Base-by-base conservation (phyloP, 1,140 invertebrate species). In the Palaemon carinicauda region DNA sequence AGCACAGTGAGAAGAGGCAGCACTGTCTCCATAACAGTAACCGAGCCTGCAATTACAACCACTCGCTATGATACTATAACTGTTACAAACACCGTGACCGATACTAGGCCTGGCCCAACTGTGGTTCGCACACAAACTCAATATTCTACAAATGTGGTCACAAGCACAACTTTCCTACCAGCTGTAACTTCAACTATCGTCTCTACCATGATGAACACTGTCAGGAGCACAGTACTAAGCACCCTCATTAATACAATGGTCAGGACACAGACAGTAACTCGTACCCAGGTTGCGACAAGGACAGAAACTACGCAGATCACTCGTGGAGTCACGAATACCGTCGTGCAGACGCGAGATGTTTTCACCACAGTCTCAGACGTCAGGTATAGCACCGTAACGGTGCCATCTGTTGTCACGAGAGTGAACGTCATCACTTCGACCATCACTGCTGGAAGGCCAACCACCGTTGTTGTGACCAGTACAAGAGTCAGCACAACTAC, bases 191-290 rank as follows among this genome's bases (percentile, higher is more conserved):
- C 69, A 7, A 86, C 84, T 15, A 65, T 86, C 3, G 52, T 86
- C 77, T 24, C 41, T 24, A 86, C 84, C 9, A 27, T 54, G 7
- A 29, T 80, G 14, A 80, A 56, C 65, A 86, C 84, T 21, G 65
- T 86, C 10, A 86, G 84, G 51, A 86, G 84, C 77, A 86, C 84
- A 27, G 65, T 86, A 1, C 21, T 86, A 21, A 80, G 21, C 84
- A 86, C 84, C 14, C 21, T 86, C 7, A 69, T 80, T 31, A 86
- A 69, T 52, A 86, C 77, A 3, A 21, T 14, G n/a, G 17, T 86
- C 7, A 19, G 14, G 17, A 73, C 60, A 17, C 24, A 80, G 17
- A 15, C n/a, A 21, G 51, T 80, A 51, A 80, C 77, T n/a, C 60
- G 50, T 21, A 86, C 84, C 19, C 27, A 80, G 51, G 24, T 41